Evolutionary conservation across 2,113 vertebrate genomes (phyloP), one percentile per base, ranked within the genome.

Genomic region (Pionites leucogaster): DNA sequence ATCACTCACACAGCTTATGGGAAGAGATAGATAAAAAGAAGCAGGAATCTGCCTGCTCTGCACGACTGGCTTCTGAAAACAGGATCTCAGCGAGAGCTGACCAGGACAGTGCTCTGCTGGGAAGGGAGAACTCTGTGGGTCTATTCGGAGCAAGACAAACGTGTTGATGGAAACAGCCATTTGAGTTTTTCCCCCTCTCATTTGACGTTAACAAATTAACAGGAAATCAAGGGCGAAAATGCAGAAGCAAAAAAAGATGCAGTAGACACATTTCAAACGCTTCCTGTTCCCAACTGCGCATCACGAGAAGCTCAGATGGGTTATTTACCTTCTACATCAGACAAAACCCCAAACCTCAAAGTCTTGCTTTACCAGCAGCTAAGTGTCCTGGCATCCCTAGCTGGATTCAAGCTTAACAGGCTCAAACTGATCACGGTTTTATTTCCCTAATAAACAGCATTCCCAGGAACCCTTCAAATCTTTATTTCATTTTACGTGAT

Each of bases 91-190:
- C 1, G 52, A 4, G 67, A 88, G 83, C 86, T 78, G 74, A 64
- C 7, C 53, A 42, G 79, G 71, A 22, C 13, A 19, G 67, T 0
- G 74, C 88, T 27, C 52, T 93, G 75, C 72, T 41, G 46, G 91
- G 65, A 62, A 92, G 49, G 55, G 44, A 90, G 96, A 94, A 96
- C 85, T 44, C 29, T 2, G 17, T 11, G 87, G 78, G 13, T 27
- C 23, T 53, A 3, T 13, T 4, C 31, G 41, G 59, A 69, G 82
- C 42, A 39, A 41, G 63, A 65, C 19, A 23, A 68, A 41, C 0
- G 1, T 6, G 35, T 2, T 46, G 25, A 35, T 69, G 71, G 82
- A 82, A 95, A 70, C 19, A 24, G 47, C 18, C 7, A 0, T 3
- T 33, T n/a, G 35, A 17, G 55, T 1, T 64, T 52, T 82, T 47